phyloP scores from a whole-genome alignment of 2,113 vertebrate species.

The Cyprinodon variegatus region DNA sequence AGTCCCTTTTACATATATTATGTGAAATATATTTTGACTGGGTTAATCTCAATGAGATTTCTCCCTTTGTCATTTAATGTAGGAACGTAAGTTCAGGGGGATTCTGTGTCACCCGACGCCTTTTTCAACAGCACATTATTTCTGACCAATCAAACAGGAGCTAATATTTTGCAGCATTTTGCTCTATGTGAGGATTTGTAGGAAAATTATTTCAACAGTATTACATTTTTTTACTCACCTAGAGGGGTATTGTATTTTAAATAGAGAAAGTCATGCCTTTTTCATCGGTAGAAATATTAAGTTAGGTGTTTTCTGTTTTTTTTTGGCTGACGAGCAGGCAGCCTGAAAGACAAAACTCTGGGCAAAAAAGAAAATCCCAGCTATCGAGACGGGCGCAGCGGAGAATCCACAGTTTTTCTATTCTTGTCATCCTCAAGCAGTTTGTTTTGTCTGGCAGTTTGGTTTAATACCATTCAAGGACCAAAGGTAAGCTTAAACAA shows the following conservation, averaged over 20 bases:
- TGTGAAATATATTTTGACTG: too few relatives aligned
- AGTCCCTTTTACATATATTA: too few relatives aligned
- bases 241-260: not conserved
- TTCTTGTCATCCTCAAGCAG: conserved; percentile 20
- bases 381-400: not conserved
- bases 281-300: not conserved
- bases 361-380: rapidly evolving
- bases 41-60: too few relatives aligned
- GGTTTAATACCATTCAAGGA: not conserved
- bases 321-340: not conserved
- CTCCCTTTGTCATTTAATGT: too few relatives aligned
- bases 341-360: conserved; percentile 5
- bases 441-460: conserved; percentile 11
- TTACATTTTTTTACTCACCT: not conserved
- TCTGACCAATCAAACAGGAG: conserved; percentile 42
- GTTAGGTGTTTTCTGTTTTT: not conserved
- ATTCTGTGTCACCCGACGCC: not conserved
- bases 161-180: rapidly evolving
- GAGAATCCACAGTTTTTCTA: conserved; percentile 44
- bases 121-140: conserved; percentile 2
- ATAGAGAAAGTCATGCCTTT: not conserved
- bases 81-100: conserved; percentile 3
- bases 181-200: conserved; percentile 15
- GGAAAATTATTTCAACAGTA: not conserved
- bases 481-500: not conserved